A percentile compares a stretch with the other conserved stretches of the same genome.
Evolutionary conservation across 2,113 vertebrate genomes (phyloP).

Genomic region (Trachemys scripta): DNA sequence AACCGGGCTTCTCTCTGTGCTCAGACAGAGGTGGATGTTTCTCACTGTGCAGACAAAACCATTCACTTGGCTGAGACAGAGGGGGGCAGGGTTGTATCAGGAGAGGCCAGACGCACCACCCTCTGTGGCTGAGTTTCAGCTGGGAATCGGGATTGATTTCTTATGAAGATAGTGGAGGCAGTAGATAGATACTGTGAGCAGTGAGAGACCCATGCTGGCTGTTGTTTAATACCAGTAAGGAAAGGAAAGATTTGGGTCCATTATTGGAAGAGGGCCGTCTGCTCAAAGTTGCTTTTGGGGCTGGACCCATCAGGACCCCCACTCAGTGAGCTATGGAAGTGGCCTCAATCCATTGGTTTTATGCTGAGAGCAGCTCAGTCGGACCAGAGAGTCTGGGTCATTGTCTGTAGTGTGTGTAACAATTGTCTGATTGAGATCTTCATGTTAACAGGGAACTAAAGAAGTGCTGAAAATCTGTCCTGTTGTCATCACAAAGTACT

Average conservation of each 20-base stretch:
- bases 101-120: background rate
- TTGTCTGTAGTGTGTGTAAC: constrained; percentile 16
- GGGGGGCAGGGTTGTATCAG: background rate
- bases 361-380: background rate
- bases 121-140: background rate
- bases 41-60: background rate
- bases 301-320: background rate
- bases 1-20: background rate
- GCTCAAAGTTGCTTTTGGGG: background rate
- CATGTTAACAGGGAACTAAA: constrained; percentile 6
- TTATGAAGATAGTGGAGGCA: background rate
- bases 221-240: background rate
- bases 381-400: background rate
- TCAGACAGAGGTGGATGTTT: background rate
- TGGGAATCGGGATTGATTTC: background rate
- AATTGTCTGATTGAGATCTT: constrained; percentile 19
- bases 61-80: background rate
- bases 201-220: background rate
- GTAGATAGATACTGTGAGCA: background rate
- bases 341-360: background rate
- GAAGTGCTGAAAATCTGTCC: background rate
- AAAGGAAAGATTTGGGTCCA: background rate
- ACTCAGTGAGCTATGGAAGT: background rate
- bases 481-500: constrained; percentile 15
- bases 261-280: background rate